These are phyloP conservation scores for Phataginus tetradactyla DNA, from an alignment of 2,797 vertebrate species.

Conservation along the genomic window DNA sequence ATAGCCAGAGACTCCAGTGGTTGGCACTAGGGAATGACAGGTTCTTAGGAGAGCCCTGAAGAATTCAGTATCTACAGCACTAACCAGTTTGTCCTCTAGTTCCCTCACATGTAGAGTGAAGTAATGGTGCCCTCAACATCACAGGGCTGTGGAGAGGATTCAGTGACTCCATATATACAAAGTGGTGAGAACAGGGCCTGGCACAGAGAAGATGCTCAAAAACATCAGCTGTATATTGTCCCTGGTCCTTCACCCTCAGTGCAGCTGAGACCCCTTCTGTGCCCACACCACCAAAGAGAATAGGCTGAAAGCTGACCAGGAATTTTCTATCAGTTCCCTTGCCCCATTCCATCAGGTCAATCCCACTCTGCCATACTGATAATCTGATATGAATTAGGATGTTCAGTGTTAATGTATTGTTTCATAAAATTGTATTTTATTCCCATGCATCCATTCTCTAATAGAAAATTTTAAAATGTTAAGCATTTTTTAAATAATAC, in stretches of 20 bases:
- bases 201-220: background rate
- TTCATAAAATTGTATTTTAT: background rate
- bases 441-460: background rate
- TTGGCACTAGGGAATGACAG: background rate
- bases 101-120: background rate
- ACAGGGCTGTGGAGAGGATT: background rate
- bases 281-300: background rate
- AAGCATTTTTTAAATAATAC: background rate
- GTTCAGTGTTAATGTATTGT: background rate
- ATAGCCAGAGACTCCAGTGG: background rate
- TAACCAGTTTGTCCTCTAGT: background rate
- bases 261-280: background rate
- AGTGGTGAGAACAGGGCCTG: background rate
- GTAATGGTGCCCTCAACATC: background rate
- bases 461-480: background rate
- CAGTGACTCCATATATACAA: background rate
- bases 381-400: background rate
- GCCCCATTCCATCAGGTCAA: background rate
- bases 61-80: too few relatives aligned
- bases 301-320: background rate
- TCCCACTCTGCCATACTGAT: rapidly evolving
- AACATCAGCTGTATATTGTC: background rate
- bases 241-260: background rate
- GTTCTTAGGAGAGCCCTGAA: background rate
- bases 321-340: background rate